Evolutionary conservation across 2,888 invertebrate species (phyloP), one percentile per base, ranked within the genome.

Genomic region (Rhamnusium bicolor): DNA sequence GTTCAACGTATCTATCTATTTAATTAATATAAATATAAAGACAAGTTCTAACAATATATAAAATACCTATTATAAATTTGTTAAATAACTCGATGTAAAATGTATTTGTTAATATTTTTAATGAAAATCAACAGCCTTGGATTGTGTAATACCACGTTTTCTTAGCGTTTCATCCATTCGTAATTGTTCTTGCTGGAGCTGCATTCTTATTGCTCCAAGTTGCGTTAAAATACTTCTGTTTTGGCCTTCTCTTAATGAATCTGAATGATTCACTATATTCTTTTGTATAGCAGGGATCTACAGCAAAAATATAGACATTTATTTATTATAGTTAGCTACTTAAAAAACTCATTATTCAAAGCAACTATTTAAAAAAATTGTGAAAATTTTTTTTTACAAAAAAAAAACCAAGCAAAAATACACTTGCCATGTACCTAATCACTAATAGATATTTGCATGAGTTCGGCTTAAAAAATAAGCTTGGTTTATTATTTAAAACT

Each of bases 231-330:
- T 92, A 67, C 91, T 89, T 80, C 87, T 89, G 75, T 89, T 89
- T 12, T 85, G 85, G 67, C 91, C 90, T 56, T 90, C 89, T 2
- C 80, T 73, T 27, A 77, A 62, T 10, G 84, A 80, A 79, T 86
- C 85, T 58, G 82, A 80, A 73, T 89, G 88, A 80, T 90, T 91
- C 61, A 91, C 77, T 73, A 91, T 90, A 84, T 90, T 91, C 85
- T 91, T 92, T 84, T 93, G 92, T n/a, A 93, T 92, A 0, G 89
- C 92, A 0, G 93, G 93, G 71, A 93, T 90, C 89, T 92, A 86
- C 69, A 84, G 79, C 53, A 53, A 3, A 18, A 21, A 24, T 2
- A 24, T 6, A 6, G 24, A n/a, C n/a, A n/a, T n/a, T n/a, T n/a
- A n/a, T n/a, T n/a, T n/a, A n/a, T n/a, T n/a, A n/a, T n/a, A n/a